Evolutionary conservation across 2,888 invertebrate species (phyloP).

Genomic region (Drosophila diplacantha): DNA sequence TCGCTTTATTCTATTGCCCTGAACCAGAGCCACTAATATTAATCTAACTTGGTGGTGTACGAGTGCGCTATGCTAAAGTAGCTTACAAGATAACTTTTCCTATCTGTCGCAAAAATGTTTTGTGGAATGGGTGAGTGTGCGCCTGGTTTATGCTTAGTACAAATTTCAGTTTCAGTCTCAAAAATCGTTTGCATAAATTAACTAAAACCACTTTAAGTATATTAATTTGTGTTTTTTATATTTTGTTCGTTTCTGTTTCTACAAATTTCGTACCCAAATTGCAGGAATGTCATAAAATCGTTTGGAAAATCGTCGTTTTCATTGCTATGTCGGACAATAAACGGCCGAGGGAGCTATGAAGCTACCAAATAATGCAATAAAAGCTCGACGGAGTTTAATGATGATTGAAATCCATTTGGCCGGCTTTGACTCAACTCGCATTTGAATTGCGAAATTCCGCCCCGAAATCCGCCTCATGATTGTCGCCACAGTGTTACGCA

Average conservation of each 20-base stretch:
- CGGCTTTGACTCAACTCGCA: slow-evolving; percentile 11
- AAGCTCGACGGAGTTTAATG: slow-evolving; percentile 31
- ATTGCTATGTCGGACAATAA: slow-evolving; percentile 31
- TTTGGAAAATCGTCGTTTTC: slow-evolving; percentile 50
- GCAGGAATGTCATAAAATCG: slow-evolving; percentile 43
- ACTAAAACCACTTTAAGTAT: slow-evolving; percentile 62
- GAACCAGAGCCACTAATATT: slow-evolving; percentile 54
- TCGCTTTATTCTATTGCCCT: slow-evolving; percentile 60
- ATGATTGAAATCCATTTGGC: slow-evolving; percentile 24
- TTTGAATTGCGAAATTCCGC: slow-evolving; percentile 28
- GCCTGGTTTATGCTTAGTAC: slow-evolving; percentile 60
- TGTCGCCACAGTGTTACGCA: slow-evolving; percentile 31
- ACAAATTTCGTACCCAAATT: slow-evolving; percentile 35
- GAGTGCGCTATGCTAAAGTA: slow-evolving; percentile 36
- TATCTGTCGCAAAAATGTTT: slow-evolving; percentile 18
- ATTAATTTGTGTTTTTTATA: slow-evolving; percentile 26
- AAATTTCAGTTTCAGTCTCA: slow-evolving; percentile 72
- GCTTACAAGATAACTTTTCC: slow-evolving; percentile 38
- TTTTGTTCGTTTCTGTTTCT: slow-evolving; percentile 8
- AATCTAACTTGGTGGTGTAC: slow-evolving; percentile 24
- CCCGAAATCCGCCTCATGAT: not conserved
- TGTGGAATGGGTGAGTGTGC: slow-evolving; percentile 17
- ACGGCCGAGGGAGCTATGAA: slow-evolving; percentile 6
- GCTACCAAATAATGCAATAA: slow-evolving; percentile 37
- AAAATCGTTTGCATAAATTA: slow-evolving; percentile 68